Evolutionary conservation across 2,888 invertebrate genomes (phyloP), one percentile per base, ranked within the genome.

Genomic region (Rhabditoides inermis): DNA sequence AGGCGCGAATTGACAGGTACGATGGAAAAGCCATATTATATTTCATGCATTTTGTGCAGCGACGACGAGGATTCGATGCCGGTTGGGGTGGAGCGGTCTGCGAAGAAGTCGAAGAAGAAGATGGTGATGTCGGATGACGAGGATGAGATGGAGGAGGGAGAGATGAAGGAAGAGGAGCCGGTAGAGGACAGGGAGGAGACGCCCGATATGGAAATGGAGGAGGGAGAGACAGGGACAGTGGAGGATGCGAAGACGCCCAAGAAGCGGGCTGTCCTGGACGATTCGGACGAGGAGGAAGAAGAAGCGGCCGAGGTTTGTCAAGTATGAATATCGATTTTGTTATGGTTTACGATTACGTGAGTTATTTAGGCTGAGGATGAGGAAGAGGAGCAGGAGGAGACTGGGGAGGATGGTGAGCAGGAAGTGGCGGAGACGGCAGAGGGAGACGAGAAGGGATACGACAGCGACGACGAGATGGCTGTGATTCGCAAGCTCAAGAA

Each of bases 391-490:
- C 26, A 40, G 22, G 50, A 53, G 40, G 53, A 45, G 10, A 53
- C 54, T 18, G 49, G 42, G 10, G 28, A 32, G 12, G 56, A 45
- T 25, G 45, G 49, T 39, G 52, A 53, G 12, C 39, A 39, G n/a
- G 50, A 45, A 7, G 48, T 45, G 15, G 26, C 15, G 20, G 46
- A 45, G 12, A 27, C 26, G 23, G 42, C 18, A 7, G 40, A 41
- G 42, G 44, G 53, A n/a, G 37, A 44, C 15, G 53, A n/a, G 10
- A 55, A 60, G 22, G 53, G 53, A 18, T 58, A 57, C 39, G 65
- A 61, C 22, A 60, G 61, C 44, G 61, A 66, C 35, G 63, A 66
- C 40, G 66, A 66, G 35, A 32, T 66, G 32, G 66, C 63, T 5
- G 58, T 60, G n/a, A 25, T 60, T 22, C 32, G 54, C 4, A 20